Conservation (phyloP, 2,113 vertebrate genomes). For the Muntiacus muntjak region DNA sequence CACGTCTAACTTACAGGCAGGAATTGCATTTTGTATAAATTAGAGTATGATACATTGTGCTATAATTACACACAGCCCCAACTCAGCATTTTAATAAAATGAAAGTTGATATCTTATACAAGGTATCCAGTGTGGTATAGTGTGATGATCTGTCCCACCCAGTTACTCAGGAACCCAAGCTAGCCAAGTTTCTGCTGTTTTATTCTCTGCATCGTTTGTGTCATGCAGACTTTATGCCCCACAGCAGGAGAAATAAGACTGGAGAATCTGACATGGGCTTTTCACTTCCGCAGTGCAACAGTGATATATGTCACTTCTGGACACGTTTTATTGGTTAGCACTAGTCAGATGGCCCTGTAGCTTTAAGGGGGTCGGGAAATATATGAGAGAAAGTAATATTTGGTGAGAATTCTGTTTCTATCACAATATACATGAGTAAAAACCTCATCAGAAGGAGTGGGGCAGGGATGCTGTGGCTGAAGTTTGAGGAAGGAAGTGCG, state of each 20-base stretch:
- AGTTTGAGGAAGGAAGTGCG: background rate
- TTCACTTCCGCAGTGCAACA: background rate
- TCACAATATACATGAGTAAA: background rate
- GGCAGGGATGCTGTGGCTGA: background rate
- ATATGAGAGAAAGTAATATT: background rate
- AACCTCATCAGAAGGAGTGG: background rate
- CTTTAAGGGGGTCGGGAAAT: background rate
- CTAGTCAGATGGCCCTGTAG: background rate
- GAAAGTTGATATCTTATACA: background rate
- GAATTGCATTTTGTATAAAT: background rate
- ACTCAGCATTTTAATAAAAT: background rate
- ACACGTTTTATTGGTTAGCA: background rate
- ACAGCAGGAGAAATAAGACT: background rate
- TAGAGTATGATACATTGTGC: background rate
- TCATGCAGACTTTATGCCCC: background rate
- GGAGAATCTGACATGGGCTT: background rate
- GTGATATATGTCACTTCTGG: background rate
- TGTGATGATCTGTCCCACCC: background rate
- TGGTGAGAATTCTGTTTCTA: background rate
- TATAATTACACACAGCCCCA: background rate
- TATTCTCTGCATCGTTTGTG: background rate
- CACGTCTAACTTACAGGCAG: background rate
- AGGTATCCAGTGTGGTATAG: background rate
- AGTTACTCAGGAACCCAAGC: background rate
- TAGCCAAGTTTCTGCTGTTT: background rate